Percentiles rank a stretch among this genome's conserved stretches.
Conservation (phyloP, 2,797 vertebrate genomes). For the Cichlasoma orientale region DNA sequence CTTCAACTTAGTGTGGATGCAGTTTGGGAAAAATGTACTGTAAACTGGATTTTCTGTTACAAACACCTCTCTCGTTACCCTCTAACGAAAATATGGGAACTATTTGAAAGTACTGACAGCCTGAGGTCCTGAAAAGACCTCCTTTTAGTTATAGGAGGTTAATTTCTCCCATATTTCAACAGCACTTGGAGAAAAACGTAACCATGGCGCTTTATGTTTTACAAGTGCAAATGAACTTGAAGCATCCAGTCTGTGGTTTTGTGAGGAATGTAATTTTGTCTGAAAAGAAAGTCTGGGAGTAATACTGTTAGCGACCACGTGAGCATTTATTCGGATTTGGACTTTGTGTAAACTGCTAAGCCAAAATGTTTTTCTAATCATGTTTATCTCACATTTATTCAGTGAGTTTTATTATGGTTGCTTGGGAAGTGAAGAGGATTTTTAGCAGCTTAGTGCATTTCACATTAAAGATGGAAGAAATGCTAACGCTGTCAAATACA, state of each 20-base stretch:
- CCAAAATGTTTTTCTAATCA: constrained; percentile 72
- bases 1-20: constrained; percentile 35
- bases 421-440: constrained; percentile 41
- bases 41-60: constrained; percentile 74
- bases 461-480: constrained; percentile 54
- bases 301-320: constrained; percentile 22
- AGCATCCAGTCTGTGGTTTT: constrained; percentile 45
- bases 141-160: constrained; percentile 14
- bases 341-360: constrained; percentile 56
- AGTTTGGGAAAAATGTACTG: constrained; percentile 70
- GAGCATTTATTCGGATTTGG: constrained; percentile 44
- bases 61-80: constrained; percentile 28
- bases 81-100: constrained; percentile 25
- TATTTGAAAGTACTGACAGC: constrained; percentile 58
- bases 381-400: constrained; percentile 60
- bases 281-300: constrained; percentile 43
- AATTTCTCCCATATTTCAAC: constrained; percentile 26
- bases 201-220: constrained; percentile 19
- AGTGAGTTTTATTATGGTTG: constrained; percentile 58
- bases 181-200: constrained; percentile 54
- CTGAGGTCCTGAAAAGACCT: constrained; percentile 49
- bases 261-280: constrained; percentile 67
- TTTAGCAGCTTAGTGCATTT: constrained; percentile 56
- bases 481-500: constrained; percentile 60
- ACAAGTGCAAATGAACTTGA: constrained; percentile 30